A percentile compares a stretch with the other conserved stretches of the same genome.
Evolutionary conservation across 2,888 invertebrate genomes (phyloP).

Genomic region (Anagyrus pseudococci): DNA sequence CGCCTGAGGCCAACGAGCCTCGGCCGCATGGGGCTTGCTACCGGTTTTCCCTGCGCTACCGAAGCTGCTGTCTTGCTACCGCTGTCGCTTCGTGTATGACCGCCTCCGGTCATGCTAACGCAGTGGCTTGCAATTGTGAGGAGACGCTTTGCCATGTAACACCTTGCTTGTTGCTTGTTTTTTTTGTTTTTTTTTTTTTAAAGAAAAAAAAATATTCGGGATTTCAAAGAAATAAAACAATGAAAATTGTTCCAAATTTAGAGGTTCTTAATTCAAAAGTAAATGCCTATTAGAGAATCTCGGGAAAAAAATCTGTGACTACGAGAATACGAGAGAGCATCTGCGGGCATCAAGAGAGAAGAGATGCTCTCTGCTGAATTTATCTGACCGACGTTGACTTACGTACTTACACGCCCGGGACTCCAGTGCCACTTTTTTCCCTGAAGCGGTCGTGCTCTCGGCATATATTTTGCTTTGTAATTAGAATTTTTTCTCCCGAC

Average conservation of each 20-base stretch:
- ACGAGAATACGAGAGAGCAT: not conserved
- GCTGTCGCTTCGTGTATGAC: too few species aligned
- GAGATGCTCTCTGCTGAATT: conserved; percentile 8
- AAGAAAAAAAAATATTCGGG: too few species aligned
- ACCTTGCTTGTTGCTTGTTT: not conserved
- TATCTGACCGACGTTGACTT: conserved; percentile 28
- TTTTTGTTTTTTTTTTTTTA: not conserved
- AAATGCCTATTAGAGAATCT: too few species aligned
- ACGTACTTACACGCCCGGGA: not conserved
- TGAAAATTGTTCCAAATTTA: too few species aligned
- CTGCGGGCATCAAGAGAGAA: not conserved
- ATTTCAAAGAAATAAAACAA: too few species aligned
- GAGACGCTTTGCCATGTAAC: not conserved
- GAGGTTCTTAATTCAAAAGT: too few species aligned
- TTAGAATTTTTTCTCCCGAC: conserved; percentile 22
- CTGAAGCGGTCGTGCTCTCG: not conserved
- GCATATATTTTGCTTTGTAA: conserved; percentile 29
- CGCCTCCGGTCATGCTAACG: too few species aligned
- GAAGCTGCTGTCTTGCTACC: not conserved
- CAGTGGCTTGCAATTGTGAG: not conserved
- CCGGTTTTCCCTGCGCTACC: conserved; percentile 1
- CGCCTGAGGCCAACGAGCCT: not conserved
- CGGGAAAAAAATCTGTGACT: too few species aligned
- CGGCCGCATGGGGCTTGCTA: not conserved
- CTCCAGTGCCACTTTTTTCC: not conserved